A percentile compares a stretch with the other conserved stretches of the same genome.
phyloP scores from a whole-genome alignment of 2,888 invertebrate species.

The Apoderus coryli region DNA sequence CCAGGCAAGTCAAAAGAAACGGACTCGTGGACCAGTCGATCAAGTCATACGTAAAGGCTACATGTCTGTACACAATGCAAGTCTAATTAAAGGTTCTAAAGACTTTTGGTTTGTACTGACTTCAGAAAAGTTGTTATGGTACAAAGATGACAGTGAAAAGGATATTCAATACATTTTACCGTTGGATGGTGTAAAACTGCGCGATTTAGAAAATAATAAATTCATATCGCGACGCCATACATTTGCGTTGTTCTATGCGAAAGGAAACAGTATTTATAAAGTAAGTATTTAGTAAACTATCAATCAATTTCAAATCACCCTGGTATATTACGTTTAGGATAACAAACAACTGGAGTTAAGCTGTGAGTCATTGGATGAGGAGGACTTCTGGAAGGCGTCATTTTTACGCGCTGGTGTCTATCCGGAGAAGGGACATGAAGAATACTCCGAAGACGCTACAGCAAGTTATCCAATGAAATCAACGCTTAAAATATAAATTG shows the following conservation, averaged over 20 bases:
- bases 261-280: slow-evolving; percentile 90
- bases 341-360: slow-evolving; percentile 97
- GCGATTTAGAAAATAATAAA: slow-evolving; percentile 84
- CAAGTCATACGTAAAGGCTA: slow-evolving; percentile 98
- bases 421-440: slow-evolving; percentile 85
- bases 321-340: slow-evolving; percentile 52
- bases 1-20: too few relatives aligned
- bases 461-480: neutral
- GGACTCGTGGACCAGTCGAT: slow-evolving; percentile 78
- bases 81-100: slow-evolving; percentile 97
- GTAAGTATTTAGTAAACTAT: slow-evolving; percentile 33
- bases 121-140: slow-evolving; percentile 79
- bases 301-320: neutral
- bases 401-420: slow-evolving; percentile 98
- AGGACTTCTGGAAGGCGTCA: slow-evolving; percentile 99
- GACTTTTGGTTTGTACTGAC: slow-evolving; percentile 97
- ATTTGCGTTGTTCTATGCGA: slow-evolving; percentile 96
- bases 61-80: slow-evolving; percentile 97
- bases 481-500: neutral
- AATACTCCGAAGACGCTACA: slow-evolving; percentile 5
- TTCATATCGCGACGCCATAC: slow-evolving; percentile 96
- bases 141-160: slow-evolving; percentile 96
- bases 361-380: slow-evolving; percentile 91
- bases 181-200: slow-evolving; percentile 87
- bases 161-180: slow-evolving; percentile 99